Evolutionary conservation across 2,888 invertebrate species (phyloP).

Genomic region (Acanthococcus lagerstroemiae): DNA sequence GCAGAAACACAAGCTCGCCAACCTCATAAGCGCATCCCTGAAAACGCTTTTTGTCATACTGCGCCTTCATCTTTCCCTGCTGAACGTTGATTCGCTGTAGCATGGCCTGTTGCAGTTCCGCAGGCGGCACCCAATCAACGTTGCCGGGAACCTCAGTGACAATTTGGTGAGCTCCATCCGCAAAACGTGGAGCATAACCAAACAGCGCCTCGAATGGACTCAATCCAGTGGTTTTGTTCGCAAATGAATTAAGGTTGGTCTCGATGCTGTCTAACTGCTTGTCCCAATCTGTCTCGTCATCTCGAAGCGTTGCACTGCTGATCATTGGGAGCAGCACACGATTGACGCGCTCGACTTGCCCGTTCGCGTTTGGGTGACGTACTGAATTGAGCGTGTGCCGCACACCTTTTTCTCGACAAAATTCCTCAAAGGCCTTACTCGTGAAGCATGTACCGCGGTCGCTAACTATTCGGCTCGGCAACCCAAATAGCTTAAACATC

Average conservation of each 20-base stretch:
- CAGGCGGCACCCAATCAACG: too few species aligned
- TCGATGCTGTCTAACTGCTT: not conserved
- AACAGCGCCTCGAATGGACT: conserved; percentile 14
- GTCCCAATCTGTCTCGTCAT: conserved; percentile 5
- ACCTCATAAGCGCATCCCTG: too few species aligned
- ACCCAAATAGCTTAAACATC: not conserved
- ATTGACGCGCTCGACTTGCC: conserved; percentile 7
- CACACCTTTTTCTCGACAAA: not conserved
- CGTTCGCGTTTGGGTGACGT: not conserved
- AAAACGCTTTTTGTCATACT: too few species aligned
- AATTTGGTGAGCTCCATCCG: too few species aligned
- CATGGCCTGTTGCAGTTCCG: too few species aligned
- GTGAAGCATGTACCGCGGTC: conserved; percentile 8
- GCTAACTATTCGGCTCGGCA: not conserved
- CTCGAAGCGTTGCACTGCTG: not conserved
- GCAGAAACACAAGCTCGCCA: too few species aligned
- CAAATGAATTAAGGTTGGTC: conserved; percentile 2
- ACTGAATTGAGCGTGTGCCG: not conserved
- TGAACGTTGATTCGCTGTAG: too few species aligned
- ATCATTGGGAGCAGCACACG: not conserved
- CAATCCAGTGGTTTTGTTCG: conserved; percentile 4
- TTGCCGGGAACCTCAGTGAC: too few species aligned
- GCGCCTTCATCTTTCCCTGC: too few species aligned
- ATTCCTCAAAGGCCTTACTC: not conserved
- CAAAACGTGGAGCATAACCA: not conserved